Evolutionary conservation across 2,113 vertebrate species (phyloP).

Genomic region (Sitta europaea): DNA sequence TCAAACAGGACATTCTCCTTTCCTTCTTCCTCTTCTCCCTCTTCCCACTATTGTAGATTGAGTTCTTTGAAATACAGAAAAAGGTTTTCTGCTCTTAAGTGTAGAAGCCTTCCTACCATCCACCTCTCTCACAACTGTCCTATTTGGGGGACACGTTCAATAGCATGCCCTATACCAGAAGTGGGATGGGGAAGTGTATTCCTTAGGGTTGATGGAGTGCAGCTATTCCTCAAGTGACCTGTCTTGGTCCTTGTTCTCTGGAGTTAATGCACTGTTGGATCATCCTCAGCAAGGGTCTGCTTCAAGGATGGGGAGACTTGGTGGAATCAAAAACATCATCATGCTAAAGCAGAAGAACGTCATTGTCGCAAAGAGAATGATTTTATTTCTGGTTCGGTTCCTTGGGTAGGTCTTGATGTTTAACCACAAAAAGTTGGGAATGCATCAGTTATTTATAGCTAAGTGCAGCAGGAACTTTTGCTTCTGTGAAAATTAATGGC

Average conservation of each 20-base stretch:
- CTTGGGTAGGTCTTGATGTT: background rate
- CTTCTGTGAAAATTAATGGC: background rate
- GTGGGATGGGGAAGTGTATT: background rate
- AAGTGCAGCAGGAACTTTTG: background rate
- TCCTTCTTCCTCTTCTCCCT: background rate
- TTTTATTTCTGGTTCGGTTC: background rate
- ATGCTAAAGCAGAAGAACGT: background rate
- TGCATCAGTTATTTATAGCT: background rate
- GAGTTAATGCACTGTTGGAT: background rate
- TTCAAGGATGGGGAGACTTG: background rate
- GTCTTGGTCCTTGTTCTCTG: background rate
- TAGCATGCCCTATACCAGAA: fast-evolving
- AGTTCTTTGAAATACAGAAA: background rate
- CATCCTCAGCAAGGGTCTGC: background rate
- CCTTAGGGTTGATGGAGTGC: background rate
- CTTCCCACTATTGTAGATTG: background rate
- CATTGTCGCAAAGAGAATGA: background rate
- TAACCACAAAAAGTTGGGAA: background rate
- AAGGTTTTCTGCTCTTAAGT: background rate
- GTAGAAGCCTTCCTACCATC: background rate
- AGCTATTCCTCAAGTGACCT: background rate
- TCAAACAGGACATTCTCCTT: background rate
- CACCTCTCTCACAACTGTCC: background rate
- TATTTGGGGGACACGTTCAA: background rate
- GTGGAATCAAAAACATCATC: background rate